Percentiles rank a stretch among this genome's conserved stretches.
phyloP scores from a whole-genome alignment of 2,888 invertebrate genomes.

The Melanostoma scalare region DNA sequence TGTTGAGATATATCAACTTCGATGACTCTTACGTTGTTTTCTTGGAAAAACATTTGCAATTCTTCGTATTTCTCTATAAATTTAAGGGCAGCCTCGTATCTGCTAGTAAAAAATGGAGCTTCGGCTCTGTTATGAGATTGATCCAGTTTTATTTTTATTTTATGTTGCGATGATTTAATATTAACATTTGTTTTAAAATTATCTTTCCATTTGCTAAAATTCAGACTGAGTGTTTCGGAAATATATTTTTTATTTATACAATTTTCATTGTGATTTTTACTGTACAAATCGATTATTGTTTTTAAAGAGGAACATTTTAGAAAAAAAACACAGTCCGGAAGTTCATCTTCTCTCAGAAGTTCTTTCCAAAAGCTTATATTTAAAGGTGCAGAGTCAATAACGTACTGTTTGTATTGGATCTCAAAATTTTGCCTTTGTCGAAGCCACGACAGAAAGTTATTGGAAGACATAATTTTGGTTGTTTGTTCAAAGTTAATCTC shows the following conservation, averaged over 20 bases:
- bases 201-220: conserved; percentile 15
- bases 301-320: conserved; percentile 81
- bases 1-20: conserved; percentile 45
- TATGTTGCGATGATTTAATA: background rate
- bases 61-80: conserved; percentile 70
- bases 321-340: conserved; percentile 84
- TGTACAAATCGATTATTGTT: conserved; percentile 49
- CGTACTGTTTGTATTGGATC: conserved; percentile 83
- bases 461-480: conserved; percentile 1
- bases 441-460: conserved; percentile 40
- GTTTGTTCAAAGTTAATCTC: conserved; percentile 15
- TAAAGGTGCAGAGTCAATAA: conserved; percentile 85
- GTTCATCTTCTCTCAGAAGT: conserved; percentile 81
- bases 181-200: background rate
- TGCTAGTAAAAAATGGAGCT: conserved; percentile 76
- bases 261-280: conserved; percentile 13
- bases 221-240: background rate
- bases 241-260: conserved; percentile 41
- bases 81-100: conserved; percentile 2
- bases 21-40: conserved; percentile 71
- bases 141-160: no score
- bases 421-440: background rate
- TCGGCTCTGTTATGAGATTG: no score
- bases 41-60: conserved; percentile 75
- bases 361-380: conserved; percentile 83